Base-by-base conservation (phyloP, 2,797 vertebrate species). In the Natrix natrix region DNA sequence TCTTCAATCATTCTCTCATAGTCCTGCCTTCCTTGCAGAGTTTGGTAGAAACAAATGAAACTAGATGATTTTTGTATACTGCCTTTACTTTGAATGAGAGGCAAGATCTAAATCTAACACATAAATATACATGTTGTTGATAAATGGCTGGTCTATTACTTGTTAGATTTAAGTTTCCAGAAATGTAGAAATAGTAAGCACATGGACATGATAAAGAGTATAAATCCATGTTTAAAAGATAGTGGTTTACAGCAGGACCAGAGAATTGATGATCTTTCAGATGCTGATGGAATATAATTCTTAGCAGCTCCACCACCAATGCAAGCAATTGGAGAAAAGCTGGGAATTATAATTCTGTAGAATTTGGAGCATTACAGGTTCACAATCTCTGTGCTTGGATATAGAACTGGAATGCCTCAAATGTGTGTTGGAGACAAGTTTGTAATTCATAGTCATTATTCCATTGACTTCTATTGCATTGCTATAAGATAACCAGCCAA, bases 141-240 rank as follows among this genome's bases (percentile, higher is more conserved):
- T 78, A 78, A 43, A 78, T 37, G 69, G 69, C 14, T 8, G 60
- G 24, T 6, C 37, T 28, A 5, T 54, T 59, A 32, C 26, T 8
- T 55, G 94, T 91, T 57, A 93, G 7, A 0, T 91, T 94, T 90
- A 55, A 88, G 11, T 1, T 57, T 4, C 66, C 88, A 93, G 86
- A 5, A 92, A 26, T 90, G 54, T 57, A 24, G 24, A 90, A 57
- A 28, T 69, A 57, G 55, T 14, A 52, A 55, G 56, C 55, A 74
- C 22, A 37, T 74, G 26, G 37, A 66, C 52, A 37, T 57, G 12
- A 56, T 78, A 37, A 56, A 52, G 43, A 57, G 10, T 26, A 20
- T 74, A 56, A 89, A 88, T 2, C 37, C 1, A 22, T 59, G 56
- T 74, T 92, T 57, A 32, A 78, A 55, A 74, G 43, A 3, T 78